These are phyloP conservation scores for Parnassius orleans DNA, from an alignment of 2,888 invertebrate species.

Conservation along the genomic window DNA sequence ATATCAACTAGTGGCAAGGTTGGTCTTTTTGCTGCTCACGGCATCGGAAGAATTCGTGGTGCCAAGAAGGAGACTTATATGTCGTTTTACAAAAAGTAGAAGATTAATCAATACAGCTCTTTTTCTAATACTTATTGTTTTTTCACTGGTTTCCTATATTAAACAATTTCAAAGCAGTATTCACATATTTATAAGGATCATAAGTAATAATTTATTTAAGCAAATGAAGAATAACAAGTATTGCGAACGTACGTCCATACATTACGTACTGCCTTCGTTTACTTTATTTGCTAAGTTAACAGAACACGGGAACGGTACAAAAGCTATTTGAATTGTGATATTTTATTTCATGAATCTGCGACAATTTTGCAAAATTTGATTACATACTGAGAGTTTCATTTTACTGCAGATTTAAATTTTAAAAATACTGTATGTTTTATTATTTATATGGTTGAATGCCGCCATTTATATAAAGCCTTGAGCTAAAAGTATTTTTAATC, in stretches of 20 bases:
- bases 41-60: conserved; percentile 99
- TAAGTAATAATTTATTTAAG: no score
- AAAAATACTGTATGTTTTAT: no score
- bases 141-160: no score
- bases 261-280: background rate
- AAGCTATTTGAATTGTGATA: background rate
- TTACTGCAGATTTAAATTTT: no score
- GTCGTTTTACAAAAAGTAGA: conserved; percentile 59
- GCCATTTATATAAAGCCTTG: no score
- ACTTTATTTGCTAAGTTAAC: conserved; percentile 6
- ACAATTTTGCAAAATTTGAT: background rate
- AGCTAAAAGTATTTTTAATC: no score
- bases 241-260: background rate
- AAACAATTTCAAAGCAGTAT: no score
- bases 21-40: conserved; percentile 99
- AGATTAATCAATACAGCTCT: conserved; percentile 37
- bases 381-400: no score
- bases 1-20: conserved; percentile 99
- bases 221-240: background rate
- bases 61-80: conserved; percentile 90
- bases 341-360: background rate
- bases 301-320: background rate
- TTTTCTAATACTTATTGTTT: background rate
- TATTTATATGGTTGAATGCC: no score
- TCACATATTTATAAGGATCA: no score